Base-by-base conservation (phyloP, 2,113 vertebrate species). In the Enhydra lutris region DNA sequence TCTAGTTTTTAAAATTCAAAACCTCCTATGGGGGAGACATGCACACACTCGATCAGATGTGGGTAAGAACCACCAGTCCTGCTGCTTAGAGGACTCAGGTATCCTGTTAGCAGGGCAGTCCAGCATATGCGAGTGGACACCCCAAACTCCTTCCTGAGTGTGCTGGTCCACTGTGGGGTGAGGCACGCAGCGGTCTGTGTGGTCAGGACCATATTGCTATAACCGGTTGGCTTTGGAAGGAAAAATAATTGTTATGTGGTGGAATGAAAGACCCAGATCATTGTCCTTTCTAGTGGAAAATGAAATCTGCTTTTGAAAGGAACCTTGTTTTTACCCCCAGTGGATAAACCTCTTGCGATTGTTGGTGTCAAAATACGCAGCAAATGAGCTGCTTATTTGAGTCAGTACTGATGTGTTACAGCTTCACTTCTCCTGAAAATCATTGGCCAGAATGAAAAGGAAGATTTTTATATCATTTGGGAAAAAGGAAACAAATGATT, bases 401-500 rank as follows among this genome's bases (percentile, higher is more conserved):
- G 26, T 84, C 24, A 78, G 21, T 85, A 39, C 47, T 78, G 88
- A 76, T 86, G 45, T 65, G 17, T 84, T 94, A 67, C 5, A 82
- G 65, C 59, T 89, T 96, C 80, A 71, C 57, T 84, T 80, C 20
- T 73, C n/a, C 76, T 94, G 63, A 92, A 97, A 95, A 91, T 93
- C 93, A 4, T 74, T 42, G 94, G 18, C 74, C 34, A 63, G 36
- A 47, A 94, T 84, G 47, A 96, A 92, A 94, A 93, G 90, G 42
- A 76, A 87, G 81, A 57, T 91, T 84, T 89, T 93, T 52, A 42
- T 82, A 63, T 97, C 67, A 87, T 95, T 79, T 91, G 85, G 76
- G 71, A 89, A 95, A 97, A 88, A 65, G n/a, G 42, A 92, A 93
- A 86, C 79, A 67, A 50, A 96, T 96, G 65, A 92, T 63, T 78